Evolutionary conservation across 2,113 vertebrate species (phyloP).

Genomic region (Noturus placidus): DNA sequence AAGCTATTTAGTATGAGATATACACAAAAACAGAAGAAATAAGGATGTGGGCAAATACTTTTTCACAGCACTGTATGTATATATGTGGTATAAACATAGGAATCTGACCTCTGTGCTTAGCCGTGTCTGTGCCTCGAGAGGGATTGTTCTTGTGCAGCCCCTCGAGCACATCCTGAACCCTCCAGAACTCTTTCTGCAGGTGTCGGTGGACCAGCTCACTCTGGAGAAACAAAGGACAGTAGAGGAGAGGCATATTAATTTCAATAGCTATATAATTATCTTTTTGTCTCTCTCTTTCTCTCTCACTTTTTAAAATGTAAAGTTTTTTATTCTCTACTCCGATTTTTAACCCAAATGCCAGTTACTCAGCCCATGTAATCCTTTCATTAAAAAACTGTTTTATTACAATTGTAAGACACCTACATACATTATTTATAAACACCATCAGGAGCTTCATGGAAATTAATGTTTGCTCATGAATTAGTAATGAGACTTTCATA

Average conservation of each 20-base stretch:
- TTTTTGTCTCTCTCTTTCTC: neutral
- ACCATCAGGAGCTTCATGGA: conserved; percentile 15
- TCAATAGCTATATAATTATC: neutral
- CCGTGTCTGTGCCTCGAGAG: conserved; percentile 86
- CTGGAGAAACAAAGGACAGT: conserved; percentile 59
- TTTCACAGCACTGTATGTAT: too few species aligned
- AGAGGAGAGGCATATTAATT: neutral
- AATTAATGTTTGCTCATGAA: conserved; percentile 37
- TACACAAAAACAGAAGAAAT: too few species aligned
- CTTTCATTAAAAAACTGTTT: neutral
- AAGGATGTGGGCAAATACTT: too few species aligned
- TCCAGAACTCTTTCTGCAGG: conserved; percentile 96
- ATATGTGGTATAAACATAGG: neutral
- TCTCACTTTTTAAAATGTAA: neutral
- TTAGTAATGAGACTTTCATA: conserved; percentile 42
- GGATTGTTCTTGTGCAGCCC: conserved; percentile 91
- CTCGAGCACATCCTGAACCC: conserved; percentile 94
- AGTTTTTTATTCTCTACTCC: neutral
- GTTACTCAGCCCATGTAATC: neutral
- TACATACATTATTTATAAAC: conserved; percentile 48
- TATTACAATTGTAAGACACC: neutral
- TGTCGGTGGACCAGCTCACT: conserved; percentile 85
- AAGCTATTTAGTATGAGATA: too few species aligned
- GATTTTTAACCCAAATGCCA: neutral
- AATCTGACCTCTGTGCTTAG: conserved; percentile 86